Conservation (phyloP, 92 coral and sea anemone species). For the Desmophyllum pertusum region DNA sequence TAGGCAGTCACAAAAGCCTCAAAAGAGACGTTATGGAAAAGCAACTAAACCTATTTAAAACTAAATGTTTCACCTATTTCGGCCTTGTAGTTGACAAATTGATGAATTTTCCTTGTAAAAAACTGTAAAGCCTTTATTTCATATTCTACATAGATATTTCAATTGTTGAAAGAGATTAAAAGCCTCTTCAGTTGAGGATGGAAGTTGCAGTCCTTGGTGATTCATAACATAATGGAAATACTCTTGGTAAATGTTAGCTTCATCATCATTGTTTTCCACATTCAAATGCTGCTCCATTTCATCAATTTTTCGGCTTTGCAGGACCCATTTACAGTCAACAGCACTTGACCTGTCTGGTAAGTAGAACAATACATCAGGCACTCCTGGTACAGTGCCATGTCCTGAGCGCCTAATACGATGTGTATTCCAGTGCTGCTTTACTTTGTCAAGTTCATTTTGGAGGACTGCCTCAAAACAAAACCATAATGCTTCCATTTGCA, state of each 20-base stretch:
- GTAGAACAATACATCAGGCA: constrained; percentile 67
- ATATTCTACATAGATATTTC: constrained; percentile 10
- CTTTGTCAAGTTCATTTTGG: constrained; percentile 72
- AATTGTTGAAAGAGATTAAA: constrained; percentile 25
- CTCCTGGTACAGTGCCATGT: constrained; percentile 74
- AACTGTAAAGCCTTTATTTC: neutral
- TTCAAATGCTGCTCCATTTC: too few species aligned
- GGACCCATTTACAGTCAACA: constrained; percentile 70
- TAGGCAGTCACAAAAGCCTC: neutral
- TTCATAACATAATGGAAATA: constrained; percentile 12
- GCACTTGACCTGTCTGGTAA: constrained; percentile 63
- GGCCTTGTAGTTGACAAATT: neutral
- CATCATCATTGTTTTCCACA: neutral
- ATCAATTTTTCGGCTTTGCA: too few species aligned
- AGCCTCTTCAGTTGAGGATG: constrained; percentile 16
- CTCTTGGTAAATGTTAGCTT: constrained; percentile 18
- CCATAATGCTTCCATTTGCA: constrained; percentile 48
- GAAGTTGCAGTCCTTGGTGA: too few species aligned
- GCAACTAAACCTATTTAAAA: neutral
- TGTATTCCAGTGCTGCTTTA: constrained; percentile 72
- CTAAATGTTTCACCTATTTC: neutral
- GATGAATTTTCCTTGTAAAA: neutral
- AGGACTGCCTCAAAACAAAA: constrained; percentile 51
- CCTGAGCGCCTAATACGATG: constrained; percentile 66
- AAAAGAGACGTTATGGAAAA: neutral